Conservation (phyloP, 2,888 invertebrate genomes). For the Perizoma flavofasciatum region DNA sequence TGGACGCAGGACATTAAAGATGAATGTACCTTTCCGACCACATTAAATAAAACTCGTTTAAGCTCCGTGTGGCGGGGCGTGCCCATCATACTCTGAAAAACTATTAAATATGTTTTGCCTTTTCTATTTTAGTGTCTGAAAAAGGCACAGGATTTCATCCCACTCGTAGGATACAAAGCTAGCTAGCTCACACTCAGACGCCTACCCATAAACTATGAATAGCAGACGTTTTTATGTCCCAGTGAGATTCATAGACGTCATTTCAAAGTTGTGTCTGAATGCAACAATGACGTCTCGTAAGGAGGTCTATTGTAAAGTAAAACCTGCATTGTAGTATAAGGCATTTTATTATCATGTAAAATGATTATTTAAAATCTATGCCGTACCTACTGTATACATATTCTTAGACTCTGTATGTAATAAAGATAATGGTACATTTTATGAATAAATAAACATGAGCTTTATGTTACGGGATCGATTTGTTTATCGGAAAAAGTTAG, state of each 20-base stretch:
- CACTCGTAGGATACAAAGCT: not conserved
- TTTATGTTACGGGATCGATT: too few species aligned
- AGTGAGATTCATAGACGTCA: conserved; percentile 40
- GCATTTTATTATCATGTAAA: conserved; percentile 25
- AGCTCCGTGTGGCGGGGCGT: too few species aligned
- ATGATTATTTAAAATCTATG: conserved; percentile 19
- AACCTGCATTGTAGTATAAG: conserved; percentile 3
- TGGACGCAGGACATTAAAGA: conserved; percentile 49
- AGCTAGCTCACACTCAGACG: conserved; percentile 17
- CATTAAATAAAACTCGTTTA: conserved; percentile 5
- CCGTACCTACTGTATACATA: not conserved
- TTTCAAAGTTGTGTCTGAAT: conserved; percentile 22
- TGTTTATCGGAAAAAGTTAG: too few species aligned
- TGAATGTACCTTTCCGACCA: conserved; percentile 24
- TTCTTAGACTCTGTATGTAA: not conserved
- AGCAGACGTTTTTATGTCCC: conserved; percentile 38
- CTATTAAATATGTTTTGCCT: too few species aligned
- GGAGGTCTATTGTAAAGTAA: conserved; percentile 31
- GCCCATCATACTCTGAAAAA: too few species aligned
- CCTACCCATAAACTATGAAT: conserved; percentile 36
- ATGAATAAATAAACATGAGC: too few species aligned
- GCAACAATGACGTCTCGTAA: conserved; percentile 35
- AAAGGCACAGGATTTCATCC: conserved; percentile 3
- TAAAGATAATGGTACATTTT: not conserved
- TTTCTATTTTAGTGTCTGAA: too few species aligned